Base-by-base conservation (phyloP, 2,113 vertebrate genomes). In the Anhinga anhinga region DNA sequence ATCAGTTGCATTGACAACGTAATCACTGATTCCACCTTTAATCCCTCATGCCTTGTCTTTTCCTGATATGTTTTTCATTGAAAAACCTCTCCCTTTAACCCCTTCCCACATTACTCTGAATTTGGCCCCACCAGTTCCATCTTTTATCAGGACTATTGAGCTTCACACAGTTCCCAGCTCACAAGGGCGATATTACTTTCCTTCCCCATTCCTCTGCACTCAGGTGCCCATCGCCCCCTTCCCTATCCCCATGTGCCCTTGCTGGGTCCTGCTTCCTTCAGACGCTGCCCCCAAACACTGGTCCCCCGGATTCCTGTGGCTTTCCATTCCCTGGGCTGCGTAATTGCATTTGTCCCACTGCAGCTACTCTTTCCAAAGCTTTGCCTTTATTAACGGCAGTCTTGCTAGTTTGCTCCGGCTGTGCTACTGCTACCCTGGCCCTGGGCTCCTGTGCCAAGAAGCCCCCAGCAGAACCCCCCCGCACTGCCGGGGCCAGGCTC, bases 221-320 rank as follows among this genome's bases (percentile, higher is more conserved):
- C 10, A 3, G 26, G 47, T 53, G 29, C 47, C 56, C 23, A 2
- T 29, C 52, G 38, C 9, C 42, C 36, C 25, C 26, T 29, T 69
- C 15, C 56, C 21, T 56, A 14, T 27, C 17, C 7, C 49, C 30
- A 5, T 2, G 2, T 27, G 55, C 16, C 29, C 40, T 29, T 34
- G 16, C 32, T 9, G 42, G 50, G 16, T 42, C 30, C 66, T 16
- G 38, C 32, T 49, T 52, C 58, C 44, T 29, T 36, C 1, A 2
- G 58, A 52, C 0, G 5, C 27, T 10, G 13, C 23, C 21, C 50
- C 23, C 8, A 26, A 19, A 44, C 36, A 8, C 32, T 4, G 17
- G 4, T 67, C 15, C 45, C 14, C 22, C 38, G 2, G 1, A 20
- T 36, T 32, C 45, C 61, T 3, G 0, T 5, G 21, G 29, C 40